A percentile compares a stretch with the other conserved stretches of the same genome.
Conservation (phyloP, 2,888 invertebrate species). For the Mesoligia furuncula region DNA sequence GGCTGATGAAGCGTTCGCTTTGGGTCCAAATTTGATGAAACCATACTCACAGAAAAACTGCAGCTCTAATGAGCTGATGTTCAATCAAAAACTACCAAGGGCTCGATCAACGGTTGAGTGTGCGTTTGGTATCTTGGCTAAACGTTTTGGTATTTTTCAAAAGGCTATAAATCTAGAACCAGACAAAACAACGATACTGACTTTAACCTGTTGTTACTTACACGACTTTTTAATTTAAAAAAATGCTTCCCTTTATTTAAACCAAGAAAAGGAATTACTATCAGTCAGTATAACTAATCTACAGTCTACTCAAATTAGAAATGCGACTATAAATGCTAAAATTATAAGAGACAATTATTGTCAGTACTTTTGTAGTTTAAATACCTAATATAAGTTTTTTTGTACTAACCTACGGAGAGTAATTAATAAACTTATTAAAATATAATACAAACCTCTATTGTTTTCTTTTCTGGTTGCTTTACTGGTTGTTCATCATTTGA, state of each 20-base stretch:
- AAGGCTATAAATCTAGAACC: background rate
- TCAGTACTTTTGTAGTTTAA: background rate
- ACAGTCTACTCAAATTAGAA: background rate
- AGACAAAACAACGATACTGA: background rate
- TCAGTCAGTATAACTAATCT: background rate
- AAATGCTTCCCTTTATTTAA: background rate
- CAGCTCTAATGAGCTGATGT: no score
- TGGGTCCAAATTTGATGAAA: no score
- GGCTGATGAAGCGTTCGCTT: no score
- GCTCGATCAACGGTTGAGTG: no score
- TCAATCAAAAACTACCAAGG: no score
- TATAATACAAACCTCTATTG: background rate
- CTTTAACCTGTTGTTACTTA: background rate
- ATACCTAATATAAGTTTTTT: background rate
- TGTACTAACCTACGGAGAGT: background rate
- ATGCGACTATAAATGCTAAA: background rate
- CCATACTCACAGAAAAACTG: no score
- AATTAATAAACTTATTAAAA: background rate
- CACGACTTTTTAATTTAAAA: background rate
- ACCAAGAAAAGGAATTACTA: background rate
- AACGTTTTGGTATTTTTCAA: background rate
- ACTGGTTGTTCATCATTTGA: no score
- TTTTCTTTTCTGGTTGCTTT: slow-evolving; percentile 10
- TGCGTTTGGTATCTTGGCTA: no score
- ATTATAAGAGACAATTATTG: background rate